Evolutionary conservation across 1,140 invertebrate species (phyloP).

Genomic region (Aphelenchoides avenae): DNA sequence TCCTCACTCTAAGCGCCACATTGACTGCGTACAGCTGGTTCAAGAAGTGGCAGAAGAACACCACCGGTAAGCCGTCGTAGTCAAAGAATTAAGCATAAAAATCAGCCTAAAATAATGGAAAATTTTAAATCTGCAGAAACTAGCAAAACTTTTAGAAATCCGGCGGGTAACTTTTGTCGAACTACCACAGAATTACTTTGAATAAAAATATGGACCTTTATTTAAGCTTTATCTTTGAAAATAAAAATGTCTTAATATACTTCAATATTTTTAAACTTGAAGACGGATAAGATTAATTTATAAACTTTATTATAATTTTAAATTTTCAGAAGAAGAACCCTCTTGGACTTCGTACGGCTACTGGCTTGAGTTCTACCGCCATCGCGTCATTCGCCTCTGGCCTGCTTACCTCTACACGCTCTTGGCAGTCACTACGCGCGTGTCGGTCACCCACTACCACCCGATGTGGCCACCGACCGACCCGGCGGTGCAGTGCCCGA

Average conservation of each 20-base stretch:
- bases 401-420: slow-evolving; percentile 58
- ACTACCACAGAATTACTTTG: no score
- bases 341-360: slow-evolving; percentile 52
- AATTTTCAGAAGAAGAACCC: slow-evolving; percentile 47
- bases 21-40: slow-evolving; percentile 57
- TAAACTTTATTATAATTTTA: neutral
- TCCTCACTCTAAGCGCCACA: slow-evolving; percentile 48
- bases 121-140: neutral
- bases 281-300: neutral
- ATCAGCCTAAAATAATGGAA: neutral
- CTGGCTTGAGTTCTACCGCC: slow-evolving; percentile 57
- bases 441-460: slow-evolving; percentile 49
- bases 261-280: slow-evolving; percentile 11
- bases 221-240: no score
- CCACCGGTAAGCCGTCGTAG: slow-evolving; percentile 35
- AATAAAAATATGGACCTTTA: slow-evolving; percentile 5
- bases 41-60: slow-evolving; percentile 58
- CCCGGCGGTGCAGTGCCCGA: slow-evolving; percentile 58
- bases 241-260: neutral
- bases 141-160: no score
- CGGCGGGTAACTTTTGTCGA: no score
- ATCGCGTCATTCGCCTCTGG: slow-evolving; percentile 53
- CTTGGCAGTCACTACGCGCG: slow-evolving; percentile 49
- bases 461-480: slow-evolving; percentile 60
- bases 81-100: slow-evolving; percentile 10